Evolutionary conservation across 2,113 vertebrate genomes (phyloP).

Genomic region (Martes martes): DNA sequence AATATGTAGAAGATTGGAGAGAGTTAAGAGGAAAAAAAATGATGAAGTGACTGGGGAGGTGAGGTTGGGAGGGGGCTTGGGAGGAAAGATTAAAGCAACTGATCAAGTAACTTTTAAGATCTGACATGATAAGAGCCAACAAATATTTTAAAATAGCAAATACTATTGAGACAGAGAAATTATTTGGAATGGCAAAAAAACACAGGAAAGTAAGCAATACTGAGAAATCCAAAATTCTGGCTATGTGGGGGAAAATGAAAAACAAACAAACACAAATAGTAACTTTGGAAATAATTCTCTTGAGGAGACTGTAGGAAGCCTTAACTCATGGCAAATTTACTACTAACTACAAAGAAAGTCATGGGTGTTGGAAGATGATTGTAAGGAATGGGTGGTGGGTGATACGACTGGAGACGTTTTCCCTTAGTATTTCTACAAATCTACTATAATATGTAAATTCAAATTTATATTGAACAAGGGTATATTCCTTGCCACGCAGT

Average conservation of each 20-base stretch:
- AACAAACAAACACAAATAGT: not conserved
- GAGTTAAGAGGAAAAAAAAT: constrained; percentile 62
- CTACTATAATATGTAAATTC: constrained; percentile 23
- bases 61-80: not conserved
- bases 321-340: constrained; percentile 43
- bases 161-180: constrained; percentile 10
- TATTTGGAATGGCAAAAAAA: not conserved
- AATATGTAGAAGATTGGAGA: constrained; percentile 64
- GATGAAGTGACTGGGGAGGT: constrained; percentile 65
- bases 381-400: not conserved
- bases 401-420: not conserved
- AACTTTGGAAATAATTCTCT: constrained; percentile 12
- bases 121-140: constrained; percentile 49
- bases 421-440: constrained; percentile 35
- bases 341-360: not conserved
- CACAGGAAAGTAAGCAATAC: constrained; percentile 2
- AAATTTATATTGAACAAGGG: constrained; percentile 34
- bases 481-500: not conserved
- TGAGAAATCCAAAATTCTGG: not conserved
- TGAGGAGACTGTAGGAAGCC: not conserved
- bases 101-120: constrained; percentile 55
- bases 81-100: constrained; percentile 64
- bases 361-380: not conserved
- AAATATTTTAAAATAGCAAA: constrained; percentile 52
- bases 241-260: not conserved